Base-by-base conservation (phyloP, 1,140 invertebrate species). In the Oreohelix idahoensis region DNA sequence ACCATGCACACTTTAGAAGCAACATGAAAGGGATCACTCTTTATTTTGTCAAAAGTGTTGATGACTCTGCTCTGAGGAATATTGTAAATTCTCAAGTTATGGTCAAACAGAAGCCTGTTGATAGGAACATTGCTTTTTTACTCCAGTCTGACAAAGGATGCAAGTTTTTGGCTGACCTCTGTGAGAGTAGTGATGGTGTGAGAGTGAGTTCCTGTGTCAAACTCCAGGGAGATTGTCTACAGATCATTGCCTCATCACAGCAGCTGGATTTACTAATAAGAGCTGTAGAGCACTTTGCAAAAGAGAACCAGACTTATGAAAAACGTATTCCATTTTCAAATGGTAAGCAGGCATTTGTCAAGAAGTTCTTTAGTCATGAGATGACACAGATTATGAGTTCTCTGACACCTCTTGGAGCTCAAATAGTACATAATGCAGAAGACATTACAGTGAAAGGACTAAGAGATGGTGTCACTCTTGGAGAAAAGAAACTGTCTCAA, bases 81-180 rank as follows among this genome's bases (percentile, higher is more conserved):
- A 13, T 73, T n/a, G 38, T 42, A 5, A 45, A 42, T 39, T 73
- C 71, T 42, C 71, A 73, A 1, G 42, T 73, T 42, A 11, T 42
- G 2, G n/a, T 73, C 10, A 20, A 42, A 26, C 8, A 45, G 23
- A 39, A 73, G 29, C n/a, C 71, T 11, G 36, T 73, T 73, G n/a
- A 39, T 42, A 13, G 11, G 1, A 23, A 73, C 29, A 73, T 73
- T 36, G 71, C 39, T n/a, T n/a, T 39, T 39, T 11, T 42, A 8
- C 71, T 73, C 15, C 71, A 73, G n/a, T 42, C 36, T 73, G 71
- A 45, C 17, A 73, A 73, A 73, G 71, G 71, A 26, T 36, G 42
- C 1, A 73, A 39, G 42, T 73, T 73, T 73, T 73, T 39, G 38
- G n/a, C n/a, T n/a, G 71, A 73, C 23, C 1, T 73, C 2, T 39